Evolutionary conservation across 2,113 vertebrate species (phyloP), one percentile per base, ranked within the genome.

Genomic region (Hippocampus guttulatus): DNA sequence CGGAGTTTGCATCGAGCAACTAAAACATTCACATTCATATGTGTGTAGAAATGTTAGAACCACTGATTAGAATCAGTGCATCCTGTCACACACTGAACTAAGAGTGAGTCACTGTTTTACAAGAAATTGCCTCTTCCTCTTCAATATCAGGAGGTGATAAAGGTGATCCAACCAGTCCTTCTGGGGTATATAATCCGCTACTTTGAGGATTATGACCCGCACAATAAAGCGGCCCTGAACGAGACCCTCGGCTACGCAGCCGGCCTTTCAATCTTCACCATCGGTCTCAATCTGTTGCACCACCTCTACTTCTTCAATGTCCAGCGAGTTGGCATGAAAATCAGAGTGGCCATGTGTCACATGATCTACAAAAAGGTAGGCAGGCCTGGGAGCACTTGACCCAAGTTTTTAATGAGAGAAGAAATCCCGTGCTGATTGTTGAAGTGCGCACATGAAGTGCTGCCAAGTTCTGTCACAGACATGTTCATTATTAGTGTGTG

Each of bases 331-430:
- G 96, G 96, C 78, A 96, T 96, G 95, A 94, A 91, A 87, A 87
- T 98, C 33, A 83, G 96, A 51, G 90, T 98, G 14, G 96, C 96
- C 43, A 92, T 97, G 94, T 97, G 96, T 74, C 95, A 97, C 76
- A 95, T 98, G 93, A 96, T 98, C 88, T 97, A 95, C 75, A 93
- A 83, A 55, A 98, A 98, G 95, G 96, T 97, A 73, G n/a, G 58
- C 12, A 27, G 33, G 33, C 33, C 33, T 23, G 23, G 11, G 25
- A 45, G 43, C 43, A 12, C 43, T 45, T 45, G 10, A 45, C 43
- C 52, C 8, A 58, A 3, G 6, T 30, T 47, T 45, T 43, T 65
- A 25, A 23, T 25, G 63, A 47, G 41, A 45, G n/a, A 43, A 45
- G 10, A 47, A 43, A 15, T 12, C 23, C n/a, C 3, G 2, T 16